Evolutionary conservation across 2,888 invertebrate species (phyloP), one percentile per base, ranked within the genome.

Genomic region (Stictocephala bisonia): DNA sequence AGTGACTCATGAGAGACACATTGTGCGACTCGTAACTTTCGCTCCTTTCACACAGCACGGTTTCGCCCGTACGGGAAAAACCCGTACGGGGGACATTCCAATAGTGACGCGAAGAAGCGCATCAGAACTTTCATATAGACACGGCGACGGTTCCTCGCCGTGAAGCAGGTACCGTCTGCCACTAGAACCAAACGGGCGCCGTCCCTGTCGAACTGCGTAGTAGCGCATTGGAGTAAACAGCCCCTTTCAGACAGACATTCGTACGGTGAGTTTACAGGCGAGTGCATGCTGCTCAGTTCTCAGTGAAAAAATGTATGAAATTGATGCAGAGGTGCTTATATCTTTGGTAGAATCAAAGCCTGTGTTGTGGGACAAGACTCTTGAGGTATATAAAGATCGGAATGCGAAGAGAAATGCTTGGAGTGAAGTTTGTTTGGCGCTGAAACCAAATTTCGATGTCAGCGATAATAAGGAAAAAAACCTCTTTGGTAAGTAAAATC

Each of bases 391-490:
- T 56, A 75, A 77, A 72, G 76, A 77, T 75, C 40, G 74, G 29
- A 64, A 75, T 72, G 74, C 76, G 41, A 73, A 71, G 40, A 77
- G 69, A 70, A 75, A 74, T 76, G 74, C 75, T 20, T 74, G 75
- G 74, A 29, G 67, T 35, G 72, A 76, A 72, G 22, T 71, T 29
- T 66, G 68, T 58, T n/a, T 60, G 22, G 20, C 40, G 58, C 29
- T 73, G 22, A 70, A 69, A 44, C 41, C 24, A 4, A 40, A 72
- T 29, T 72, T 72, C 50, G 51, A 60, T 35, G 35, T 15, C 31
- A 29, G 66, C 40, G 53, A 41, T 44, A 67, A 72, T 26, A 67
- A 66, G 31, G 56, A 56, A 51, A 72, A 72, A 72, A 35, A 69
- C 18, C 3, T 24, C 15, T 64, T 15, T 64, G 31, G 31, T 64